Percentiles rank a stretch among this genome's conserved stretches.
Conservation (phyloP, 2,797 vertebrate species). For the Muscicapa comitata region DNA sequence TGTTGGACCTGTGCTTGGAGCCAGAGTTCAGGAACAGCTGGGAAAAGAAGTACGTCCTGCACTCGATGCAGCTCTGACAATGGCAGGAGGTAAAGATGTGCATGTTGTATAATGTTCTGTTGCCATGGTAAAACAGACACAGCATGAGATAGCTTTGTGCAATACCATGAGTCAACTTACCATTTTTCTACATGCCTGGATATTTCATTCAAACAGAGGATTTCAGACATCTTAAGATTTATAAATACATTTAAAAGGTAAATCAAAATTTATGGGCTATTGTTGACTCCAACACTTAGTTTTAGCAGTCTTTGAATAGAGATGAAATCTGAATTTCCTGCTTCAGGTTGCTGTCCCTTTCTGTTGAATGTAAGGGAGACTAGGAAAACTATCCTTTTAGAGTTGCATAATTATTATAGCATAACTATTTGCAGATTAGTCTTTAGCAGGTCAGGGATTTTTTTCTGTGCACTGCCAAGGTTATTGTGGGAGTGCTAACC, state of each 20-base stretch:
- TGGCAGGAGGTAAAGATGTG: conserved; percentile 83
- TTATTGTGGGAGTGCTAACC: background rate
- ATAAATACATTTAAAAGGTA: background rate
- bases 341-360: background rate
- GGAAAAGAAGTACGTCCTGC: conserved; percentile 85
- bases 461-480: background rate
- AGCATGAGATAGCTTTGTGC: background rate
- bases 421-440: background rate
- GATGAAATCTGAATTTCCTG: background rate
- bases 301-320: background rate
- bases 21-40: conserved; percentile 80
- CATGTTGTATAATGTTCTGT: background rate
- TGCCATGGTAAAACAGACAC: background rate
- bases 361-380: background rate
- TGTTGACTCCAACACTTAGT: background rate
- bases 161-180: background rate
- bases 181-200: background rate
- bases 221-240: background rate
- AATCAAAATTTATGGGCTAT: background rate
- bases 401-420: background rate
- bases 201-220: background rate
- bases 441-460: background rate
- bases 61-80: conserved; percentile 81
- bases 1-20: conserved; percentile 85
- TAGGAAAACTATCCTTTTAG: background rate